phyloP scores from a whole-genome alignment of 2,797 vertebrate species.

The Nyctalus aviator region DNA sequence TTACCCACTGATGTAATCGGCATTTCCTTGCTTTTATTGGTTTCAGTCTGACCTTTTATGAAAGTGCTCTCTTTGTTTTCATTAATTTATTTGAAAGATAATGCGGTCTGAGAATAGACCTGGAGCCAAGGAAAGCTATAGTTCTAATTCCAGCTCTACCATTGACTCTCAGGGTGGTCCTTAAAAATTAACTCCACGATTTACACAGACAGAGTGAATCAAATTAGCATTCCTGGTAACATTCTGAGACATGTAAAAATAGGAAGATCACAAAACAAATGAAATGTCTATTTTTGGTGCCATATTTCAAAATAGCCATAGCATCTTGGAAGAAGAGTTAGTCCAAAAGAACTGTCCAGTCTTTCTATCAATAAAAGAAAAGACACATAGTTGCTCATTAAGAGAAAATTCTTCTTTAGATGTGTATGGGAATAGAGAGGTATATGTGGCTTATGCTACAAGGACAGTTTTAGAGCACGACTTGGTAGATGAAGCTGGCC shows the following conservation, averaged over 20 bases:
- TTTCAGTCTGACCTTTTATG: constrained; percentile 44
- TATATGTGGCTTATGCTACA: neutral
- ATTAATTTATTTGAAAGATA: constrained; percentile 55
- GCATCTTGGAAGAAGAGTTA: neutral
- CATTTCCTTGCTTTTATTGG: constrained; percentile 50
- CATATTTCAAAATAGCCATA: neutral
- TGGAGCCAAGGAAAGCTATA: neutral
- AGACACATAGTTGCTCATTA: neutral
- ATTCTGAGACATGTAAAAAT: constrained; percentile 32
- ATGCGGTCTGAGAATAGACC: neutral
- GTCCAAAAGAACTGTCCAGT: neutral
- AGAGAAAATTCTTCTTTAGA: neutral
- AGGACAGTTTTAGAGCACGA: neutral
- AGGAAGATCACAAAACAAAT: neutral
- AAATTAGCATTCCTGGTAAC: neutral
- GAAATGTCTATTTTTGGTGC: neutral
- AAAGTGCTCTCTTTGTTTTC: constrained; percentile 45
- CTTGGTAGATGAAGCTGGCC: neutral
- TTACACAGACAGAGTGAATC: neutral
- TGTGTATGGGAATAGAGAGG: neutral
- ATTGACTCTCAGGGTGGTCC: neutral
- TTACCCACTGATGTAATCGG: constrained; percentile 2
- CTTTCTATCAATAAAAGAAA: neutral
- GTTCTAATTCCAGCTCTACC: neutral
- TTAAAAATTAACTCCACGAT: neutral